phyloP scores from a whole-genome alignment of 2,113 vertebrate genomes.

The Brachypodius melanocephalos region DNA sequence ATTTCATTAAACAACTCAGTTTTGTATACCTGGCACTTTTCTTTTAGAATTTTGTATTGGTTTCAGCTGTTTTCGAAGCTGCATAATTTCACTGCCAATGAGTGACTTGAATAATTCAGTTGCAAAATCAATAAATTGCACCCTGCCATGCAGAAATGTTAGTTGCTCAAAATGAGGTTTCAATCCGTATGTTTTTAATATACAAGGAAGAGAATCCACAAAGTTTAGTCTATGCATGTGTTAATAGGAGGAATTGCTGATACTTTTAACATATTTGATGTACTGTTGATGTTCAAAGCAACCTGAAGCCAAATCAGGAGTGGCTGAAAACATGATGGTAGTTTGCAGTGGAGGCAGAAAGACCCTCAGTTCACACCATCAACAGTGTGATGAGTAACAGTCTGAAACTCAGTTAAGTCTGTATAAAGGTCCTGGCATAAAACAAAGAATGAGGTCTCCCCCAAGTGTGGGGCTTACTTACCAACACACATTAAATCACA shows the following conservation, averaged over 20 bases:
- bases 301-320: not conserved
- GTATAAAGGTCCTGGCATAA: not conserved
- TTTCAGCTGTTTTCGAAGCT: conserved; percentile 1
- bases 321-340: not conserved
- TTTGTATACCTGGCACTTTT: conserved; percentile 9
- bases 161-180: not conserved
- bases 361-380: not conserved
- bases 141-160: not conserved
- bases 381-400: not conserved
- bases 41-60: not conserved
- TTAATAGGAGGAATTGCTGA: not conserved
- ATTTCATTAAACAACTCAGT: conserved; percentile 26
- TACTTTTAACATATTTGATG: not conserved
- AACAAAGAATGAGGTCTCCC: not conserved
- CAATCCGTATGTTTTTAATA: not conserved
- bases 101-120: conserved; percentile 47
- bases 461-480: not conserved
- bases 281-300: not conserved
- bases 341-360: not conserved
- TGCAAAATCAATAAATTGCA: conserved; percentile 29
- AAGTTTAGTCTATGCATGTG: not conserved
- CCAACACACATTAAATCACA: not conserved
- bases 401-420: not conserved
- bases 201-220: not conserved
- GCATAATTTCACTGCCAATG: conserved; percentile 1